phyloP scores from a whole-genome alignment of 92 coral and sea anemone genomes.

The Epizoanthus scotinus region DNA sequence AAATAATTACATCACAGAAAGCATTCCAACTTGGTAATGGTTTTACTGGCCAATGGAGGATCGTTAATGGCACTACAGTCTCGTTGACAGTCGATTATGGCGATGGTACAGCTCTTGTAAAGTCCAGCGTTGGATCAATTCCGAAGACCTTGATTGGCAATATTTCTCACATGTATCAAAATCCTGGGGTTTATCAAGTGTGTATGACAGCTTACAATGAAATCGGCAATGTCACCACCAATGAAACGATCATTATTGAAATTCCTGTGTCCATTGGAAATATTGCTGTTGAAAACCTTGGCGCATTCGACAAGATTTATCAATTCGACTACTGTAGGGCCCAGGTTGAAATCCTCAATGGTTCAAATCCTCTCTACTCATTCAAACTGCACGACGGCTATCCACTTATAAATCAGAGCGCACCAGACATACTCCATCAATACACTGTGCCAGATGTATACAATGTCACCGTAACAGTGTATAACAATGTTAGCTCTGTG shows the following conservation, averaged over 20 bases:
- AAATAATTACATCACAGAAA: background rate
- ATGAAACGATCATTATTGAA: slow-evolving; percentile 42
- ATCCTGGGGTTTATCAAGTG: slow-evolving; percentile 49
- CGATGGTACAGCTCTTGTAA: slow-evolving; percentile 22
- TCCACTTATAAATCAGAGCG: slow-evolving; percentile 29
- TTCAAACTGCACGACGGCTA: slow-evolving; percentile 53
- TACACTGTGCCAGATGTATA: slow-evolving; percentile 47
- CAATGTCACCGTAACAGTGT: slow-evolving; percentile 50
- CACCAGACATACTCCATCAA: slow-evolving; percentile 32
- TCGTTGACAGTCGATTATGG: slow-evolving; percentile 44
- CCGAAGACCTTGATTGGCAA: slow-evolving; percentile 8
- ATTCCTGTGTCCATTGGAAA: slow-evolving; percentile 35
- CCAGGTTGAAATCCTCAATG: slow-evolving; percentile 38
- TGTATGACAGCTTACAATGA: slow-evolving; percentile 33
- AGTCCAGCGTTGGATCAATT: slow-evolving; percentile 12
- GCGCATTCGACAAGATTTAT: slow-evolving; percentile 53
- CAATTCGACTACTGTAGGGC: slow-evolving; percentile 53
- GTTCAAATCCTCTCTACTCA: slow-evolving; percentile 48
- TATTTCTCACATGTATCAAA: slow-evolving; percentile 43
- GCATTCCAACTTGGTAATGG: slow-evolving; percentile 35
- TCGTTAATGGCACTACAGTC: slow-evolving; percentile 53
- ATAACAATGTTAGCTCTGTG: slow-evolving; percentile 57
- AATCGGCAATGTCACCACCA: slow-evolving; percentile 32
- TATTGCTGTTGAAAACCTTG: slow-evolving; percentile 39
- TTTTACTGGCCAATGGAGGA: slow-evolving; percentile 50